Conservation (phyloP, 64 coral and sea anemone genomes). For the Platygyra sinensis region DNA sequence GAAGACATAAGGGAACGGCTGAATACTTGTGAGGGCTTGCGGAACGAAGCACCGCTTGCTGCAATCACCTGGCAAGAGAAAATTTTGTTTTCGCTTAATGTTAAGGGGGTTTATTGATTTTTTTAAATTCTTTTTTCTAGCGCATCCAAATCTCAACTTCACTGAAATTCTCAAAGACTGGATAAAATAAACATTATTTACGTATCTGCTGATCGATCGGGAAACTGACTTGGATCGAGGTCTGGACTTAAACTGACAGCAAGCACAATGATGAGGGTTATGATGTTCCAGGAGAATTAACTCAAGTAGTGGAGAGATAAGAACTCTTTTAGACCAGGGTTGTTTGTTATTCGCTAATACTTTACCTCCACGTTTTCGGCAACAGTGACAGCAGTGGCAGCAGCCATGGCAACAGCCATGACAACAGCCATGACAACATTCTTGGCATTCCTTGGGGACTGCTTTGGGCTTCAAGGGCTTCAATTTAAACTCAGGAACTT, state of each 20-base stretch:
- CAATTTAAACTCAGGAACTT: conserved; percentile 47
- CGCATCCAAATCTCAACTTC: too few relatives aligned
- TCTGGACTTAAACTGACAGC: too few relatives aligned
- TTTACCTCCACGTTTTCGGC: conserved; percentile 16
- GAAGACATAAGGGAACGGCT: conserved; percentile 16
- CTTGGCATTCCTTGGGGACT: conserved; percentile 35
- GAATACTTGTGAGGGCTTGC: neutral
- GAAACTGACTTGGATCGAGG: too few relatives aligned
- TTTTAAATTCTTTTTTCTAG: too few relatives aligned
- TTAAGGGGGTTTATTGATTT: too few relatives aligned
- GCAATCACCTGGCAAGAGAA: neutral
- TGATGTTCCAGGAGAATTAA: too few relatives aligned
- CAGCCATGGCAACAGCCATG: conserved; percentile 37
- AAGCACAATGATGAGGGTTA: too few relatives aligned
- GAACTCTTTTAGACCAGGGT: neutral
- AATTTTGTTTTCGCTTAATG: neutral
- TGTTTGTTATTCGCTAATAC: neutral
- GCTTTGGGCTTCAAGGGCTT: conserved; percentile 50
- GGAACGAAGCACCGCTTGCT: conserved; percentile 26
- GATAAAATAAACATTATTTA: too few relatives aligned
- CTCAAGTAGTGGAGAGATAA: neutral
- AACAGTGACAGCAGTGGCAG: neutral
- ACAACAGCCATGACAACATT: conserved; percentile 27
- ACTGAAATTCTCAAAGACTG: too few relatives aligned
- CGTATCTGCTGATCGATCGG: too few relatives aligned